Evolutionary conservation across 2,113 vertebrate genomes (phyloP).

Genomic region (Cyphomyrus discorhynchus): DNA sequence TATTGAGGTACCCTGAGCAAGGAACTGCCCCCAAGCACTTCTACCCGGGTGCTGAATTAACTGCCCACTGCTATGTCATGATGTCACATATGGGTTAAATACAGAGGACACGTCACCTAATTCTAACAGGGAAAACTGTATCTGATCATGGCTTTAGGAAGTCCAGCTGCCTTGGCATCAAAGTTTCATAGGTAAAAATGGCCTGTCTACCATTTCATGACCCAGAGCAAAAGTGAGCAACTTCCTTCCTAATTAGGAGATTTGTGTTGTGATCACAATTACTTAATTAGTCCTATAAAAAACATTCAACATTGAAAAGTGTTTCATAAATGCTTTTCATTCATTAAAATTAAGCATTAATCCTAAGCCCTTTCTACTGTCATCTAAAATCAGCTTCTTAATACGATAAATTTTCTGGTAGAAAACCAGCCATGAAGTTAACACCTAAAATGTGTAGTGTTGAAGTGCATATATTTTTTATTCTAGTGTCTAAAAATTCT

Average conservation of each 20-base stretch:
- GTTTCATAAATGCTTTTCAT: neutral
- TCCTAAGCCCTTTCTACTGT: neutral
- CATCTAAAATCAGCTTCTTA: neutral
- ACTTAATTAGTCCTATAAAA: neutral
- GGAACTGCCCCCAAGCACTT: too few species aligned
- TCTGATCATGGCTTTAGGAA: neutral
- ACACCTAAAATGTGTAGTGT: neutral
- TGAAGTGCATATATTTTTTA: neutral
- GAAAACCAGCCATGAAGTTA: neutral
- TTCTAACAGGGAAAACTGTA: neutral
- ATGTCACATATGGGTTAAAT: too few species aligned
- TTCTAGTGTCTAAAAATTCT: neutral
- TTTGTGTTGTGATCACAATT: neutral
- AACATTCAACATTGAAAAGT: neutral
- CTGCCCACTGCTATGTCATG: too few species aligned
- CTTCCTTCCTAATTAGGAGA: neutral
- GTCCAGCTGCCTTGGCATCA: neutral
- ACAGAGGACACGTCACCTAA: too few species aligned
- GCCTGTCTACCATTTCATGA: neutral
- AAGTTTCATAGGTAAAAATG: neutral
- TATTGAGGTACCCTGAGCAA: too few species aligned
- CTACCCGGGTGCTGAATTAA: too few species aligned
- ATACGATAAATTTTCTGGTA: neutral
- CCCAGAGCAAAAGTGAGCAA: neutral
- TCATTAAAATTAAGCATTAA: neutral